Percentiles rank a stretch among this genome's conserved stretches.
phyloP scores from a whole-genome alignment of 2,113 vertebrate species.

The Zosterops lateralis region DNA sequence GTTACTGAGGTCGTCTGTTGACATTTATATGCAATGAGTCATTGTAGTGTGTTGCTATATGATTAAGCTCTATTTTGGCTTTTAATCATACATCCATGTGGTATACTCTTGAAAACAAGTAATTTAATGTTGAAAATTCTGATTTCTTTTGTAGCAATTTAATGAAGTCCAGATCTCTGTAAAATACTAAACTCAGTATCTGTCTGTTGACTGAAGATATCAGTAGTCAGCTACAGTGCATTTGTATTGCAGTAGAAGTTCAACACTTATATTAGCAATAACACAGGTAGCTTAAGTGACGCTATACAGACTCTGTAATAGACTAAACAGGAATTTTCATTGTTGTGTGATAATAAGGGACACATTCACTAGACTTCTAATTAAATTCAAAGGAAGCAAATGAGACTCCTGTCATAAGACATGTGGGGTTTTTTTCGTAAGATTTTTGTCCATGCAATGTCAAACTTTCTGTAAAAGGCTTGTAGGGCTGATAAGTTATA shows the following conservation, averaged over 20 bases:
- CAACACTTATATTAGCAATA: neutral
- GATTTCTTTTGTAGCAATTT: neutral
- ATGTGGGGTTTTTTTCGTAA: neutral
- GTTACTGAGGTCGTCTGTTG: slow-evolving; percentile 66
- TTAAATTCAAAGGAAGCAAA: neutral
- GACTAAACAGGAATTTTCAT: neutral
- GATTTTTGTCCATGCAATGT: neutral
- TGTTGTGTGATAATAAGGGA: neutral
- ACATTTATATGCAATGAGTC: slow-evolving; percentile 63
- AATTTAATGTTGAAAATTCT: slow-evolving; percentile 53
- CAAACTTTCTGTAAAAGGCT: neutral
- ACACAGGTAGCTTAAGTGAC: neutral
- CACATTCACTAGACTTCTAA: neutral
- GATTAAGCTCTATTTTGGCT: slow-evolving; percentile 71
- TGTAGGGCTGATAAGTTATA: neutral
- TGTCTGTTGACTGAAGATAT: neutral
- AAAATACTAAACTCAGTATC: neutral
- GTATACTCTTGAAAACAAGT: slow-evolving; percentile 61
- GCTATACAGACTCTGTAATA: neutral
- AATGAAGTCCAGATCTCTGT: neutral
- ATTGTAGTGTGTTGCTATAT: slow-evolving; percentile 64
- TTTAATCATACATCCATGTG: slow-evolving; percentile 55
- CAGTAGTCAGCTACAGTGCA: neutral
- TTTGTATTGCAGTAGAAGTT: neutral
- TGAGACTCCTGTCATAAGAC: neutral